phyloP scores from a whole-genome alignment of 2,113 vertebrate species.

The Bubalus kerabau region DNA sequence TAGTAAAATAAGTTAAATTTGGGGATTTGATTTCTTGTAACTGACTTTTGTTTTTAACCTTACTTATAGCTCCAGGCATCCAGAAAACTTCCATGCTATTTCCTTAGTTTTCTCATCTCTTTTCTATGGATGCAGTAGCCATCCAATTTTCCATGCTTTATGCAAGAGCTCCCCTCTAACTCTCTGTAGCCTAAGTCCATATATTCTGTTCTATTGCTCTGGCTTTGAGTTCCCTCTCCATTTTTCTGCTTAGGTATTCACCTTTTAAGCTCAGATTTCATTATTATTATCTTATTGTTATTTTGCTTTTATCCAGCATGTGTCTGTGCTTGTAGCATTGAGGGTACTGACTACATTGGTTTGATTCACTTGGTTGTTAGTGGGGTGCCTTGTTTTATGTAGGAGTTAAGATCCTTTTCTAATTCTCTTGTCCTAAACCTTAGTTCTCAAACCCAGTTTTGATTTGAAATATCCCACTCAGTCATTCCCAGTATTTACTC shows the following conservation, averaged over 20 bases:
- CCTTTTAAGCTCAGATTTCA: neutral
- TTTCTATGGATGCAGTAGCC: neutral
- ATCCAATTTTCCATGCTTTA: neutral
- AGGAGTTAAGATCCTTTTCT: neutral
- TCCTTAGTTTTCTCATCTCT: neutral
- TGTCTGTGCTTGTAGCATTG: neutral
- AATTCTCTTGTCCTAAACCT: neutral
- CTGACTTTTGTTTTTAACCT: neutral
- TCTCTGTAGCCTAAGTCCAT: neutral
- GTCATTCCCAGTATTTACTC: neutral
- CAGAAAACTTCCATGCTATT: neutral
- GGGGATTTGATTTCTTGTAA: neutral
- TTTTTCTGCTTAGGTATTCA: neutral
- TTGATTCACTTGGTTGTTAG: neutral
- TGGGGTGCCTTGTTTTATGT: neutral
- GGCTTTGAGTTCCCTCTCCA: neutral
- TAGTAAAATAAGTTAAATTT: neutral
- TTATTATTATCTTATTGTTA: neutral
- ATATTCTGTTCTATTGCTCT: neutral
- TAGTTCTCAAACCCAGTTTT: neutral
- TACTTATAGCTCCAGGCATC: neutral
- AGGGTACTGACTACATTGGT: neutral
- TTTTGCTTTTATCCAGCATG: neutral
- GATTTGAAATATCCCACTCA: neutral
- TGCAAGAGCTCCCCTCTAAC: neutral